These are phyloP conservation scores for Brachionus calyciflorus DNA, from an alignment of 1,140 invertebrate genomes.

Conservation along the genomic window DNA sequence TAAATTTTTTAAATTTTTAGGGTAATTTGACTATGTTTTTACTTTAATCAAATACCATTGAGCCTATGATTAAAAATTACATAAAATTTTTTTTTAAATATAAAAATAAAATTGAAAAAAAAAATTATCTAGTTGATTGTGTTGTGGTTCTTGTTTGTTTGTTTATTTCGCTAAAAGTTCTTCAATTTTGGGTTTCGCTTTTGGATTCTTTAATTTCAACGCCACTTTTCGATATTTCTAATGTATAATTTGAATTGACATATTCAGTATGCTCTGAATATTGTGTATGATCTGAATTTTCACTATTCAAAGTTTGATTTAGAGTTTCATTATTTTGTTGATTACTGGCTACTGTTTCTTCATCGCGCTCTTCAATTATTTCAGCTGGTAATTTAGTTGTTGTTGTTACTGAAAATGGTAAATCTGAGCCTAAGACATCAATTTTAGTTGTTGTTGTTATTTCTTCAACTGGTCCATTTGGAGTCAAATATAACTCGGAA, in stretches of 20 bases:
- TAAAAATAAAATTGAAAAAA: neutral
- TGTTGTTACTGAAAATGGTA: constrained; percentile 5
- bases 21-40: no score
- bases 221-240: constrained; percentile 3
- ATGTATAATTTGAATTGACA: constrained; percentile 38
- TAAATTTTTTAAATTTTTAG: no score
- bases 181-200: no score
- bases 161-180: constrained; percentile 18
- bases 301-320: constrained; percentile 31
- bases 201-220: constrained; percentile 14
- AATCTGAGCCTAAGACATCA: neutral
- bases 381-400: constrained; percentile 11
- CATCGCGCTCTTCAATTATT: constrained; percentile 6
- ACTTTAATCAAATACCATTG: neutral
- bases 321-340: no score
- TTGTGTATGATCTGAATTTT: constrained; percentile 28
- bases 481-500: neutral
- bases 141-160: neutral
- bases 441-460: constrained; percentile 16
- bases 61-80: neutral
- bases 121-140: constrained; percentile 19
- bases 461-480: constrained; percentile 2
- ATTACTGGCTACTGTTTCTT: neutral
- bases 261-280: constrained; percentile 18
- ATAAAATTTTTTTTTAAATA: neutral